phyloP scores from a whole-genome alignment of 2,888 invertebrate genomes.

The Temnothorax unifasciatus region DNA sequence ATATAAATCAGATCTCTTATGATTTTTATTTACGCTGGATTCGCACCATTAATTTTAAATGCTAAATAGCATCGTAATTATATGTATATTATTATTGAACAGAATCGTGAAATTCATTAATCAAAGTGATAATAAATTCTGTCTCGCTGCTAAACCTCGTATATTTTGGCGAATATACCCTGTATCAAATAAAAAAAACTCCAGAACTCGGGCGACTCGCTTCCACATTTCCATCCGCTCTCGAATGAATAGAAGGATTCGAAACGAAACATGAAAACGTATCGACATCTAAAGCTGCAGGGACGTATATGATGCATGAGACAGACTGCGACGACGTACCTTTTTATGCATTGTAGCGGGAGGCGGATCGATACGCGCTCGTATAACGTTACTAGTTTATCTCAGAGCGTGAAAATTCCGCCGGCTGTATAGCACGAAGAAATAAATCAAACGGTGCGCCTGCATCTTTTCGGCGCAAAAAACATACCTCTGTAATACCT shows the following conservation, averaged over 20 bases:
- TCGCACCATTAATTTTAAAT: background rate
- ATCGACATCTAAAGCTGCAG: slow-evolving; percentile 55
- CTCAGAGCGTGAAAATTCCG: slow-evolving; percentile 51
- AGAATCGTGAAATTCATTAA: background rate
- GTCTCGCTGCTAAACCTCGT: background rate
- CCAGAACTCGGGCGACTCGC: slow-evolving; percentile 26
- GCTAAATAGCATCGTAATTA: slow-evolving; percentile 7
- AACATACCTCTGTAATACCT: background rate
- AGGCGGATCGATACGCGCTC: slow-evolving; percentile 50
- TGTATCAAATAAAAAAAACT: slow-evolving; percentile 37
- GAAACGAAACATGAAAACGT: slow-evolving; percentile 61
- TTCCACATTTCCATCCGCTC: slow-evolving; percentile 52
- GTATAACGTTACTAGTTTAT: slow-evolving; percentile 55
- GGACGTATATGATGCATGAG: slow-evolving; percentile 57
- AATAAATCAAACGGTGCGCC: slow-evolving; percentile 44
- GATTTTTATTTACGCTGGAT: background rate
- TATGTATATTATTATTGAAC: background rate
- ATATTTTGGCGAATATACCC: slow-evolving; percentile 17
- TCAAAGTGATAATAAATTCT: slow-evolving; percentile 6
- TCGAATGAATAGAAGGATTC: slow-evolving; percentile 56
- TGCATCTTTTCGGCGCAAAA: slow-evolving; percentile 33
- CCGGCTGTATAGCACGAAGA: background rate
- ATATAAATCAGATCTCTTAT: background rate
- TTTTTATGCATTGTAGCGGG: slow-evolving; percentile 56
- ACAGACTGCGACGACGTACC: slow-evolving; percentile 57